phyloP scores from a whole-genome alignment of 2,888 invertebrate species.

The Acronicta aceris region DNA sequence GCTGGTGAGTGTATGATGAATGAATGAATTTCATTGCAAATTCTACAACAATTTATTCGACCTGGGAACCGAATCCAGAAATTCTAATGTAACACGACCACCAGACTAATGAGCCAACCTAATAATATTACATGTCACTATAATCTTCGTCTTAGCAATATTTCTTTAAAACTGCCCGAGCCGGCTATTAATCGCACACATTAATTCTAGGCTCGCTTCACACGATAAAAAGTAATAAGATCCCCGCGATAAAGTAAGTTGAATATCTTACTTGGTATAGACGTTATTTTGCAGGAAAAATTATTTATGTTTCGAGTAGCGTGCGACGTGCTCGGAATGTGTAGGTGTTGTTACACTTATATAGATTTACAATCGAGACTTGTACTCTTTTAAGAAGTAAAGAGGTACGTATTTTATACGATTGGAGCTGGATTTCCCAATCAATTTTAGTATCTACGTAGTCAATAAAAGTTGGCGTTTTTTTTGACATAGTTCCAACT shows the following conservation, averaged over 20 bases:
- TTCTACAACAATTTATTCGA: too few species aligned
- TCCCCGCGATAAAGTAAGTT: conserved; percentile 34
- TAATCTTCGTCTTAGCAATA: conserved; percentile 54
- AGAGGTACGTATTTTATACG: background rate
- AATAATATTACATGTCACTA: too few species aligned
- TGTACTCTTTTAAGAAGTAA: conserved; percentile 26
- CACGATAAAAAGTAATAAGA: conserved; percentile 41
- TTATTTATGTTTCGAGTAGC: conserved; percentile 47
- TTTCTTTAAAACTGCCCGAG: conserved; percentile 68
- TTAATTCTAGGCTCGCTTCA: conserved; percentile 34
- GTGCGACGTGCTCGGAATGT: conserved; percentile 38
- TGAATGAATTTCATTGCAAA: too few species aligned
- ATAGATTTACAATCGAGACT: conserved; percentile 44
- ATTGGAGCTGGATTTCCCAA: background rate
- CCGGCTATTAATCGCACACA: conserved; percentile 57
- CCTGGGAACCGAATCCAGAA: too few species aligned
- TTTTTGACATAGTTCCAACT: too few species aligned
- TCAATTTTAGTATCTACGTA: background rate
- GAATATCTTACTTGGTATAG: conserved; percentile 41
- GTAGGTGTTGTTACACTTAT: conserved; percentile 15
- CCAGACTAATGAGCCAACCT: too few species aligned
- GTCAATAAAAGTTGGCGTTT: background rate
- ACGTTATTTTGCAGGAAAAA: conserved; percentile 49
- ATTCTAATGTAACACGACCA: too few species aligned
- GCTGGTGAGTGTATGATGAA: too few species aligned